Conservation (phyloP, 92 coral and sea anemone species). For the Virgularia gustaviana region DNA sequence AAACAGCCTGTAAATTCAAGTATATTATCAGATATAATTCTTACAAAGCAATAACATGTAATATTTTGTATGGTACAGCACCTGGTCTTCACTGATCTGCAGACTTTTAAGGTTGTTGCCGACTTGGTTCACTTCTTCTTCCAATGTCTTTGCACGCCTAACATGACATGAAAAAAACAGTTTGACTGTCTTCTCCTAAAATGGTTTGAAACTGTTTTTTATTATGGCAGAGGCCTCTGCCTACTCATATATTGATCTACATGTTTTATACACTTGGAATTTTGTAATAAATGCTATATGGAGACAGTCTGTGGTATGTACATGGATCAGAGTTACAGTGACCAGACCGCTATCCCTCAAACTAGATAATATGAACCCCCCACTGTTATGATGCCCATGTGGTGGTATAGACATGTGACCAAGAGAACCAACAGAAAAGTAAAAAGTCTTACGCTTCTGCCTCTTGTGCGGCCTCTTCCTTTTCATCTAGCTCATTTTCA, state of each 20-base stretch:
- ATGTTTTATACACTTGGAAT: no score
- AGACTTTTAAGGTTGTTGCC: slow-evolving; percentile 94
- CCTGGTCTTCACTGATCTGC: slow-evolving; percentile 93
- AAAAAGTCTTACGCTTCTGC: slow-evolving; percentile 74
- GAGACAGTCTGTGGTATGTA: no score
- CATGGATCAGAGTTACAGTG: no score
- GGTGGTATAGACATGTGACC: no score
- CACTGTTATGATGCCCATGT: no score
- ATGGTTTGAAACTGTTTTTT: not conserved
- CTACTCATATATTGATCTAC: no score
- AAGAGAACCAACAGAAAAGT: no score
- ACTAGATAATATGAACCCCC: no score
- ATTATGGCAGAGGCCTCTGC: no score
- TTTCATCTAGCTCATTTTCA: slow-evolving; percentile 83
- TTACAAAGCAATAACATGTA: not conserved
- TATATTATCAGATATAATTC: not conserved
- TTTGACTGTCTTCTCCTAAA: not conserved
- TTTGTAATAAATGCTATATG: no score
- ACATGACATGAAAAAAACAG: not conserved
- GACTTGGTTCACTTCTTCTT: slow-evolving; percentile 91
- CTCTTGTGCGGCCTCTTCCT: slow-evolving; percentile 73
- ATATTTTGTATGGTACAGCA: slow-evolving; percentile 60
- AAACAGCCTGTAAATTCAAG: slow-evolving; percentile 25
- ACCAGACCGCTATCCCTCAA: no score
- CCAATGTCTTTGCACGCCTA: slow-evolving; percentile 80